These are phyloP conservation scores for roundworm (Caenorhabditis elegans) DNA, from an alignment of 1,140 invertebrate genomes.

Conservation along the genomic window WBcel235 BX284606.5:12009001-12009500, in stretches of 20 bases:
- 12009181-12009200: constrained; percentile 13
- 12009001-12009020: not conserved
- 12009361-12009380: too few species aligned
- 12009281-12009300: not conserved
- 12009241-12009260: not conserved
- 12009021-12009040: not conserved
- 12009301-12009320: not conserved
- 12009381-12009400: too few species aligned
- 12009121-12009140: constrained; percentile 19
- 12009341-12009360: too few species aligned
- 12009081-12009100: not conserved
- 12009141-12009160: constrained; percentile 27
- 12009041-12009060: not conserved
- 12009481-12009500: too few species aligned
- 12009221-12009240: not conserved
- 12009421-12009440: too few species aligned
- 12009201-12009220: not conserved
- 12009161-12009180: constrained; percentile 26
- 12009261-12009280: not conserved
- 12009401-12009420: too few species aligned
- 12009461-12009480: too few species aligned
- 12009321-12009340: too few species aligned
- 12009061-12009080: not conserved
- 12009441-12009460: too few species aligned
- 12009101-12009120: not conserved